phyloP scores from a whole-genome alignment of 2,888 invertebrate species.

The Leptarthrus brevirostris region DNA sequence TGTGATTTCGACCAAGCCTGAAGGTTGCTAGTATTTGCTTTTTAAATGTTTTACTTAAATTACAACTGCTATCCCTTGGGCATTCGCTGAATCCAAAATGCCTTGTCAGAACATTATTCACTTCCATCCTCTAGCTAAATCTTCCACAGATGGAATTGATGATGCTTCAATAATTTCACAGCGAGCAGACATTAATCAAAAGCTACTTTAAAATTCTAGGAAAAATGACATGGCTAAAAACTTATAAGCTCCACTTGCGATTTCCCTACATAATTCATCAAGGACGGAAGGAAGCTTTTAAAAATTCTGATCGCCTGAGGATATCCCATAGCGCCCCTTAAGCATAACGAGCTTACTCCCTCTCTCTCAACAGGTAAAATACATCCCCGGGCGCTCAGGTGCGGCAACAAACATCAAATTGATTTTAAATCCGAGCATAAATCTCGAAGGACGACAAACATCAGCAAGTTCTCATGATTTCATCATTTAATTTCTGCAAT shows the following conservation, averaged over 20 bases:
- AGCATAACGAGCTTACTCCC: constrained; percentile 5
- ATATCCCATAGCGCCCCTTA: not conserved
- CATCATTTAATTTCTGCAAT: not conserved
- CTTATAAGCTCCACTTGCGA: constrained; percentile 27
- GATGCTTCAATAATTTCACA: constrained; percentile 17
- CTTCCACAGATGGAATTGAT: not conserved
- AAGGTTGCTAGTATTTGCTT: constrained; percentile 1
- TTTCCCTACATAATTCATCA: not conserved
- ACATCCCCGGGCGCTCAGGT: constrained; percentile 1
- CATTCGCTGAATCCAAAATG: not conserved
- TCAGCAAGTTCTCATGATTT: not conserved
- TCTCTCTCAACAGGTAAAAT: constrained; percentile 13
- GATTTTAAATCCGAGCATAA: not conserved
- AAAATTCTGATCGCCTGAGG: constrained; percentile 10
- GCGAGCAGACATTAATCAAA: constrained; percentile 23
- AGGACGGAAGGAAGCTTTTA: not conserved
- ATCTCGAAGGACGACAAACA: not conserved
- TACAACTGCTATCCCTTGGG: not conserved
- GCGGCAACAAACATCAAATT: constrained; percentile 31
- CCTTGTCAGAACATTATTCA: constrained; percentile 15
- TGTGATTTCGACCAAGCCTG: not conserved
- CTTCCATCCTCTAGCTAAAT: not conserved
- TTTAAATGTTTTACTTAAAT: constrained; percentile 10
- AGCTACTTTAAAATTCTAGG: constrained; percentile 2
- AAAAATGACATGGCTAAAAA: not conserved